phyloP scores from a whole-genome alignment of 2,888 invertebrate genomes.

The Dicroscelio sp. region DNA sequence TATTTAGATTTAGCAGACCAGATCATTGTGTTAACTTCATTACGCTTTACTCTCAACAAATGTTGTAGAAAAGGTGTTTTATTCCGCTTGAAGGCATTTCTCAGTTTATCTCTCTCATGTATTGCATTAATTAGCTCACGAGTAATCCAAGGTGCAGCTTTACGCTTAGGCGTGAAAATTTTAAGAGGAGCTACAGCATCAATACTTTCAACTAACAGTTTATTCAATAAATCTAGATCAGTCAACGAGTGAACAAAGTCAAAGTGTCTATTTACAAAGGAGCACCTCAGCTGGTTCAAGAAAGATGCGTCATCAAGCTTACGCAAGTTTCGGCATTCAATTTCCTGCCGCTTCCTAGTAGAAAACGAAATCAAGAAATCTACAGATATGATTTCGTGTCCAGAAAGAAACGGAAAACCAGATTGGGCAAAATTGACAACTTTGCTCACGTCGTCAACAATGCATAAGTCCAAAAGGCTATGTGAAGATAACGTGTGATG shows the following conservation, averaged over 20 bases:
- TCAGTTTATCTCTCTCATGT: background rate
- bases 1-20: background rate
- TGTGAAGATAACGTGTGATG: conserved; percentile 21
- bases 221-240: background rate
- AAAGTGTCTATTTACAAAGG: too few relatives aligned
- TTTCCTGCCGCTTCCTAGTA: too few relatives aligned
- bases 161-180: background rate
- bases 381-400: conserved; percentile 33
- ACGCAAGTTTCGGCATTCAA: too few relatives aligned
- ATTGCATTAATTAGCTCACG: background rate
- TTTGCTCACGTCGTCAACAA: background rate
- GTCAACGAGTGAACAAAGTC: too few relatives aligned
- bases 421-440: background rate
- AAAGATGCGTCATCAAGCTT: too few relatives aligned
- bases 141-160: background rate
- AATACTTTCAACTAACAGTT: background rate
- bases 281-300: background rate
- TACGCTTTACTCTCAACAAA: background rate
- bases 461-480: background rate
- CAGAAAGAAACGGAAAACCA: too few relatives aligned
- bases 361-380: too few relatives aligned
- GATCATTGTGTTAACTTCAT: background rate
- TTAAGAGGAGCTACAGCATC: background rate
- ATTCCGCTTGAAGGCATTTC: background rate
- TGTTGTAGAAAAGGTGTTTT: background rate